Evolutionary conservation across 2,797 vertebrate genomes (phyloP), one percentile per base, ranked within the genome.

Genomic region (Acrossocheilus fasciatus): DNA sequence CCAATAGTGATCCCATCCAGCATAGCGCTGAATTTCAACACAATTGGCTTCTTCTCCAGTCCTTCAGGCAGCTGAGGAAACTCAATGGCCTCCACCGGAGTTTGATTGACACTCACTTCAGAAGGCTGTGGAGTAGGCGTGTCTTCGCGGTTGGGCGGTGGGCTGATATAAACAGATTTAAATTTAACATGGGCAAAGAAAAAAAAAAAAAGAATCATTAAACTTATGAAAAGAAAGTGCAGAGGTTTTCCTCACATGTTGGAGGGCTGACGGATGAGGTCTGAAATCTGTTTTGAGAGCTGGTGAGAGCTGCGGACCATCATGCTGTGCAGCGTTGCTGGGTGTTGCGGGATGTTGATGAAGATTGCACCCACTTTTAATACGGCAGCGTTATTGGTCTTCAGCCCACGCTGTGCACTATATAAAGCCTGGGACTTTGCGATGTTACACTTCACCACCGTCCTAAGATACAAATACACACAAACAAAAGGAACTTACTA

Each of bases 281-380:
- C 98, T 0, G 98, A 99, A 90, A 99, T 99, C 92, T 99, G 98
- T 91, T 99, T 99, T 87, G 98, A 99, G 73, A 99, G 97, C 91
- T 99, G 98, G 92, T 99, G 98, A 79, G 98, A 99, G 90, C 98
- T 99, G 90, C 98, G 97, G 83, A 99, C 98, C 98, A 99, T 99
- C 98, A 99, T 99, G 93, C 98, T 99, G 92, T 99, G 98, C 90
- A 99, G 90, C 0, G 98, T 99, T 74, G 98, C 98, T 0, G 98
- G 98, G 90, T 99, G 98, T 92, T 99, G 98, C 0, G 98, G 98
- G 73, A 99, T 99, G 94, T 99, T 99, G 93, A 99, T 99, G 92
- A 98, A 97, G 93, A 99, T 98, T 82, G 97, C 97, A 0, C 98
- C 98, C 15, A 99, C 98, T 94, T 98, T 98, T 91, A 99, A 96